Percentiles rank a stretch among this genome's conserved stretches.
These are phyloP conservation scores for Parazoanthus swiftii DNA, from an alignment of 92 coral and sea anemone species.

Conservation along the genomic window DNA sequence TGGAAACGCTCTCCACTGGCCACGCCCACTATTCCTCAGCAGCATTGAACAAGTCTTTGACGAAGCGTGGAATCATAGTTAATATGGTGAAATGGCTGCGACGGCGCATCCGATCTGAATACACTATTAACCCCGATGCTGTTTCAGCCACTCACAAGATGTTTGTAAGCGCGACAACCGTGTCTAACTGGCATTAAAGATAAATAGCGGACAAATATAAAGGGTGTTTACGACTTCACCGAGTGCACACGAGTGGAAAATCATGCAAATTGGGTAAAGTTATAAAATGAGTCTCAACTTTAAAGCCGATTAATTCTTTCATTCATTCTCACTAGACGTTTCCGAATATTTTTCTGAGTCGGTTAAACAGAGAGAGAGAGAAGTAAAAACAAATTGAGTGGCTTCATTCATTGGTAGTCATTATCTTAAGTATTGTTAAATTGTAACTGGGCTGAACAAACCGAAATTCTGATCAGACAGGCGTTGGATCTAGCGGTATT, in stretches of 20 bases:
- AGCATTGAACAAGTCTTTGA: neutral
- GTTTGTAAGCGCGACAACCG: conserved; percentile 8
- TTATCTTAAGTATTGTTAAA: neutral
- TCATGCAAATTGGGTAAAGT: conserved; percentile 23
- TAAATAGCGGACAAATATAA: conserved; percentile 3
- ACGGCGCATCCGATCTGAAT: neutral
- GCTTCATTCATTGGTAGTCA: neutral
- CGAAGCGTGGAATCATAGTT: neutral
- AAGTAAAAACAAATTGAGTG: neutral
- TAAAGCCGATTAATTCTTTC: neutral
- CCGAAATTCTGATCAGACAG: neutral
- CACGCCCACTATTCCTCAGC: neutral
- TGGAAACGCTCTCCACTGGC: neutral
- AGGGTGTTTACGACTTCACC: neutral
- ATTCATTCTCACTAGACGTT: neutral
- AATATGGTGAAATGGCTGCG: neutral
- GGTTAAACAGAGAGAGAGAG: neutral
- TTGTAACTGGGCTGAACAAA: neutral
- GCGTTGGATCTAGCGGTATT: neutral
- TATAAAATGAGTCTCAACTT: neutral
- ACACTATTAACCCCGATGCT: neutral
- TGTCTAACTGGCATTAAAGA: neutral
- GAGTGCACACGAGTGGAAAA: conserved; percentile 34
- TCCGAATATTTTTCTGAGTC: neutral
- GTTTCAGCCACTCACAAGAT: neutral